A percentile compares a stretch with the other conserved stretches of the same genome.
Evolutionary conservation across 1,140 invertebrate genomes (phyloP).

Genomic region (Drosophila burlai): DNA sequence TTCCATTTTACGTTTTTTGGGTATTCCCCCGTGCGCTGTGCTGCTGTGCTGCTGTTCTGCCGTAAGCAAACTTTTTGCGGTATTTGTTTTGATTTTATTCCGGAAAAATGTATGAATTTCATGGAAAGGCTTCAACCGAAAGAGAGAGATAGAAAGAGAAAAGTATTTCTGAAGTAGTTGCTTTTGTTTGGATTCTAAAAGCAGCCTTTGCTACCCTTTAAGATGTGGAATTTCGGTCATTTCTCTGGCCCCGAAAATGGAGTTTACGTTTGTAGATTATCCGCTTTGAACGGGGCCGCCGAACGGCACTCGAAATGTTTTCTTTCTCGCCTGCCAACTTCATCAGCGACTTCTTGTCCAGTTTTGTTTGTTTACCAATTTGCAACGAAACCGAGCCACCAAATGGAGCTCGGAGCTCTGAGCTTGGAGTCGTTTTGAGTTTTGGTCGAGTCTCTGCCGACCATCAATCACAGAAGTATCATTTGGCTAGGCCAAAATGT

Average conservation of each 20-base stretch:
- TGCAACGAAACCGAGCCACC: slow-evolving; percentile 25
- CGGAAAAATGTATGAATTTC: slow-evolving; percentile 36
- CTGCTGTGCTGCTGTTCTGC: slow-evolving; percentile 1
- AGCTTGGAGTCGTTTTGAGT: neutral
- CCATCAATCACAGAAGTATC: slow-evolving; percentile 47
- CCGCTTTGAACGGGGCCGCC: slow-evolving; percentile 26
- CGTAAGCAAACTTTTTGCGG: slow-evolving; percentile 52
- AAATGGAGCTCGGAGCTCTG: neutral
- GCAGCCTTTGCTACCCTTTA: slow-evolving; percentile 21
- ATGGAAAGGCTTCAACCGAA: slow-evolving; percentile 16
- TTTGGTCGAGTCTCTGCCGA: neutral
- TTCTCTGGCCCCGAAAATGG: slow-evolving; percentile 19
- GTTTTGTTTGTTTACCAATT: slow-evolving; percentile 41
- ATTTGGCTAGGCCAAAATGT: slow-evolving; percentile 23
- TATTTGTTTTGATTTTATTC: slow-evolving; percentile 50
- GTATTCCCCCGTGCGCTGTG: slow-evolving; percentile 4
- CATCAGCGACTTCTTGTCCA: slow-evolving; percentile 37
- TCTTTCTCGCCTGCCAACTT: slow-evolving; percentile 42
- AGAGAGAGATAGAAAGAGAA: neutral
- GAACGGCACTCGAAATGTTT: slow-evolving; percentile 43
- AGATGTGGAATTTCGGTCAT: slow-evolving; percentile 27
- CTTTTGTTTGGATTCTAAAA: slow-evolving; percentile 17
- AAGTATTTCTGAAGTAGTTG: slow-evolving; percentile 28
- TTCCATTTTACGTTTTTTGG: slow-evolving; percentile 31
- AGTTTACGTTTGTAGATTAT: slow-evolving; percentile 31